Evolutionary conservation across 2,113 vertebrate genomes (phyloP), one percentile per base, ranked within the genome.

Genomic region (Galbula dea): DNA sequence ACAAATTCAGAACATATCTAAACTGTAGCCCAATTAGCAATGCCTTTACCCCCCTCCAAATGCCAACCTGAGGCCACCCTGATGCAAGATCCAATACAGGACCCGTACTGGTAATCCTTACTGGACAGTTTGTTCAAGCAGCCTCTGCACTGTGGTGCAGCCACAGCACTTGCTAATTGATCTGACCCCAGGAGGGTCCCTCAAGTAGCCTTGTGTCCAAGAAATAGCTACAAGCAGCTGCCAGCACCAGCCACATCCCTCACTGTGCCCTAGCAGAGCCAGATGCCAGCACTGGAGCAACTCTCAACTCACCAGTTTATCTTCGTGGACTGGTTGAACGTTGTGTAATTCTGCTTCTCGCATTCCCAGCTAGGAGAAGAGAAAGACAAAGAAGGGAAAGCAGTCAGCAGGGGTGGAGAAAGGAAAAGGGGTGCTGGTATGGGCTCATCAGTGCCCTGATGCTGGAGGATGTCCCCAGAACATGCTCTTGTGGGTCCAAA

Each of bases 271-370:
- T 0, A 1, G 51, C 78, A 91, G 46, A 45, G 75, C 41, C 4
- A 2, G 7, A 32, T 12, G 58, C 34, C 16, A 14, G 57, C 22
- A 0, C 69, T 1, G 59, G 23, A 74, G 48, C 68, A 26, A 14
- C 80, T 15, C 88, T 21, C 5, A 0, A 84, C 98, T 98, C 96
- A 98, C 98, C 98, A 98, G 55, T 97, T 97, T 45, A 98, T 98
- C 82, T 97, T 92, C 0, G 96, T 89, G 34, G 97, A 97, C 76
- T 96, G 97, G 29, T 97, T 97, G 96, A 98, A 97, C 0, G 16
- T 22, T 0, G 97, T 97, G 80, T 96, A 98, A 36, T 97, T 98
- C 88, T 96, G 97, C 73, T 98, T 98, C 4, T 94, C 91, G 4
- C 98, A 98, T 94, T 97, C 97, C 97, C 97, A 98, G 93, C 98